Percentiles rank a stretch among this genome's conserved stretches.
Conservation (phyloP, 1,140 invertebrate species). For the Camponotus vicinus region DNA sequence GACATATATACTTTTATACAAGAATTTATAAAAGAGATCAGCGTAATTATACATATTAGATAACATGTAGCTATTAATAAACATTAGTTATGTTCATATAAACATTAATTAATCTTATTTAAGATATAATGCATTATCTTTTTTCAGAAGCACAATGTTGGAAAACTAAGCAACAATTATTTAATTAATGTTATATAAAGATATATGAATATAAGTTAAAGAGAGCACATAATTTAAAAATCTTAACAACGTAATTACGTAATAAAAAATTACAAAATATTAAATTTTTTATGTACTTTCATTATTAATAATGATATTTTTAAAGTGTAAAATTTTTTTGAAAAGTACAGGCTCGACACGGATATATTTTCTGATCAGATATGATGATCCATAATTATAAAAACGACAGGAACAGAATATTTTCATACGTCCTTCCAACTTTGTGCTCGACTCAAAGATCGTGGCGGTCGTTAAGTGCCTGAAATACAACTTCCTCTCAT, state of each 20-base stretch:
- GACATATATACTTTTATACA: neutral
- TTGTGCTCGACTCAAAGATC: constrained; percentile 36
- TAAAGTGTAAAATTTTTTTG: neutral
- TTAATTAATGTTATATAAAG: neutral
- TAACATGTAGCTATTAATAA: neutral
- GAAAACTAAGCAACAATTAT: neutral
- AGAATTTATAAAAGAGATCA: neutral
- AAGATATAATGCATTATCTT: neutral
- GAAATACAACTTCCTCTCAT: constrained; percentile 71
- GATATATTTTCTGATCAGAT: neutral
- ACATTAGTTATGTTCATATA: neutral
- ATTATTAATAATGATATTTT: constrained; percentile 4
- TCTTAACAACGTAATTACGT: neutral
- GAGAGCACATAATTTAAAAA: neutral
- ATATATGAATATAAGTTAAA: constrained; percentile 8
- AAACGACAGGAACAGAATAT: neutral
- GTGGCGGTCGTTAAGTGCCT: constrained; percentile 53
- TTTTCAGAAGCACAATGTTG: neutral
- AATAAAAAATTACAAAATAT: neutral
- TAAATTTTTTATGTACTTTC: too few relatives aligned
- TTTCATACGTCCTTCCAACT: neutral
- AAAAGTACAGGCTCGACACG: neutral
- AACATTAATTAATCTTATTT: neutral
- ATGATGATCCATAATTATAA: neutral
- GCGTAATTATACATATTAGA: neutral